These are phyloP conservation scores for Tetranychus cinnabarinus DNA, from an alignment of 1,140 invertebrate species.

Conservation along the genomic window DNA sequence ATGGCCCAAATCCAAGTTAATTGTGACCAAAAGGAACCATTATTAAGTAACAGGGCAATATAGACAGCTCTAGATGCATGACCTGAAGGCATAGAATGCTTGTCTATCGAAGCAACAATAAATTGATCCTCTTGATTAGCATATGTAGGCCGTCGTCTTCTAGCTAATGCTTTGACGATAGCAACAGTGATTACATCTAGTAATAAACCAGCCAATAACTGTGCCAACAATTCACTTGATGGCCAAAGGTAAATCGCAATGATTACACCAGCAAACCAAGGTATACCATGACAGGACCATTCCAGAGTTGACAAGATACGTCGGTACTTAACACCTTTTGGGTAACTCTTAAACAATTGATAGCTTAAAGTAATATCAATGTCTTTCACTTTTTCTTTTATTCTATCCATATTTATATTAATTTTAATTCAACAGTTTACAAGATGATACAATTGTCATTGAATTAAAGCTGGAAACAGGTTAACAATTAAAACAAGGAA, in stretches of 20 bases:
- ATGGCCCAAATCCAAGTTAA: constrained; percentile 40
- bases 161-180: constrained; percentile 47
- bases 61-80: constrained; percentile 67
- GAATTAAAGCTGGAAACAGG: too few species aligned
- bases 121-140: constrained; percentile 36
- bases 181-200: constrained; percentile 63
- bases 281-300: constrained; percentile 68
- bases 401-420: too few species aligned
- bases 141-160: constrained; percentile 43
- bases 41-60: constrained; percentile 31
- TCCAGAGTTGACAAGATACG: constrained; percentile 20
- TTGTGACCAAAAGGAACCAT: constrained; percentile 21
- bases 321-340: neutral
- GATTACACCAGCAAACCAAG: constrained; percentile 48
- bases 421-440: too few species aligned
- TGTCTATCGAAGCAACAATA: constrained; percentile 33
- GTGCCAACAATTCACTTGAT: constrained; percentile 47
- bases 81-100: constrained; percentile 86
- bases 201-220: constrained; percentile 60
- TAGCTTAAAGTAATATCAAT: neutral
- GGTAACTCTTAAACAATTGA: neutral
- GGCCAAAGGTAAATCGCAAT: constrained; percentile 37
- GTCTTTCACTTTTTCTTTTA: neutral
- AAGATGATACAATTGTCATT: too few species aligned
- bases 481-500: too few species aligned